Evolutionary conservation across 1,140 invertebrate species (phyloP).

Genomic region (Neotoxoptera formosana): DNA sequence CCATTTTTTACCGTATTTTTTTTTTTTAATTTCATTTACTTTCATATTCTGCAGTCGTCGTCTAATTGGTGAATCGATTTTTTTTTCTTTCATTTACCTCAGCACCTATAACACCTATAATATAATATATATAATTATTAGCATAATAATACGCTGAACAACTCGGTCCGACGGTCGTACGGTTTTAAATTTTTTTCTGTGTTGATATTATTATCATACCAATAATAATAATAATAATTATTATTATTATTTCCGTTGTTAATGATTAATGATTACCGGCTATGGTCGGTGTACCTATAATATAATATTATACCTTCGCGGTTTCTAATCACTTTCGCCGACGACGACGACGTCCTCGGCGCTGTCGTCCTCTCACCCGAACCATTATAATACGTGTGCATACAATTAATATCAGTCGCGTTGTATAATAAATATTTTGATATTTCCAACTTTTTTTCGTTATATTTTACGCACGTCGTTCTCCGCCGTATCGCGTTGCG

Average conservation of each 20-base stretch:
- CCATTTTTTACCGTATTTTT: background rate
- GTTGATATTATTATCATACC: background rate
- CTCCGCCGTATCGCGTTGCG: background rate
- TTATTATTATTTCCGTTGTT: background rate
- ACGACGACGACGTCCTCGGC: background rate
- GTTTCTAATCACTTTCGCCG: slow-evolving; percentile 23
- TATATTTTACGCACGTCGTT: background rate
- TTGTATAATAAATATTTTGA: background rate
- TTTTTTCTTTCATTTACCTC: background rate
- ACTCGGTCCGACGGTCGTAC: background rate
- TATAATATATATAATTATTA: background rate
- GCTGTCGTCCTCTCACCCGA: background rate
- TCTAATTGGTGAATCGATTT: background rate
- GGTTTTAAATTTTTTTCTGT: background rate
- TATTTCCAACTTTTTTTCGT: background rate
- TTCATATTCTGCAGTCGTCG: background rate
- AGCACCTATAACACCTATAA: background rate
- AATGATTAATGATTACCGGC: background rate
- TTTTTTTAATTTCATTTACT: background rate
- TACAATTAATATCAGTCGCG: background rate
- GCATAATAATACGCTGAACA: background rate
- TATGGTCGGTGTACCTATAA: background rate
- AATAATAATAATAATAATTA: no score
- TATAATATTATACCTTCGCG: background rate
- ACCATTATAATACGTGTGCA: background rate